Base-by-base conservation (phyloP, 2,888 invertebrate genomes). In the Melolontha melolontha region DNA sequence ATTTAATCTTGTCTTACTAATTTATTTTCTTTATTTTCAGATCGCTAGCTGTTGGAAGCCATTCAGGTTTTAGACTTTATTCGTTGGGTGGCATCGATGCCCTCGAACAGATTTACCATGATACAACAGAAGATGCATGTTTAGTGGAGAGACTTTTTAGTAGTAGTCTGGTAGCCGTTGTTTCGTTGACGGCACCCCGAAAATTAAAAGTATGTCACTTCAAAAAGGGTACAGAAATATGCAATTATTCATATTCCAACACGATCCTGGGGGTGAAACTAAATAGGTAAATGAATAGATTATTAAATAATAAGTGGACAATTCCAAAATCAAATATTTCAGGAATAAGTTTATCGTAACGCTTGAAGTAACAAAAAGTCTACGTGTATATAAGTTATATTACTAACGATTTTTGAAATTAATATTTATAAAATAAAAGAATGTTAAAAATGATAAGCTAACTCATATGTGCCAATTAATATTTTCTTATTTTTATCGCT, bases 211-310 rank as follows among this genome's bases (percentile, higher is more conserved):
- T 98, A 71, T 97, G 96, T 84, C 98, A 98, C 86, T 98, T 97
- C 85, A 96, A 96, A 83, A 97, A 96, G 83, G 96, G 97, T 75
- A 96, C 96, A 67, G 98, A 98, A 87, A 98, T 98, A 81, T 98
- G 97, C 85, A 96, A 97, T 85, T 97, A 97, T 86, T 93, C 92
- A 72, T 91, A 91, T 82, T 94, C 96, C 73, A 97, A 98, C 84
- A 96, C 97, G 69, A 97, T 98, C 81, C 87, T 98, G 79, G 94
- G 95, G 70, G 97, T 98, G 70, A 95, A 96, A 85, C 89, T 98
- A 71, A 98, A 98, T 85, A 90, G 98, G 84, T 93, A 92, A 64
- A 62, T 11, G 10, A 27, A n/a, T 80, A 34, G 34, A 10, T 34
- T 22, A 22, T 1, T 22, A 4, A 22, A 22, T 22, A 22, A 22